Evolutionary conservation across 2,797 vertebrate genomes (phyloP), one percentile per base, ranked within the genome.

Genomic region (Thunnus albacares): DNA sequence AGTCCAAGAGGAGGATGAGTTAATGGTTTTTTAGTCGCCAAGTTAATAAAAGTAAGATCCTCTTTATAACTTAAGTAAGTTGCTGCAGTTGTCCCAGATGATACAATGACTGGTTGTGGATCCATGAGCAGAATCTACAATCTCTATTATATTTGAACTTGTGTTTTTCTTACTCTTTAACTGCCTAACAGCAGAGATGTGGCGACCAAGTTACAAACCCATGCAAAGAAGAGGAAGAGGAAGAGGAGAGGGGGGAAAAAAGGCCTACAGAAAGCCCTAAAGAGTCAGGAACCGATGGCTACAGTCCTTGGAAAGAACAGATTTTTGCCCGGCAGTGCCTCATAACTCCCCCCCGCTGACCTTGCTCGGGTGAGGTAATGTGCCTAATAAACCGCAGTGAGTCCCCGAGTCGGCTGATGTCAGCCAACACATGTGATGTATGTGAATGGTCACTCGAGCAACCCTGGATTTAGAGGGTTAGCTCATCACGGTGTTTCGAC

Each of bases 281-380:
- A 53, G 53, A 45, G 45, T 15, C 35, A 55, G 26, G 30, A 53
- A 70, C 17, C n/a, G 28, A 43, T 24, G 11, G 17, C 15, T 24
- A 38, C 33, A 20, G 49, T 26, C 33, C 51, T 62, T 20, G 26
- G 9, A 55, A 24, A 38, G 12, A 47, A 17, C 0, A 45, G 17
- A 51, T 45, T 64, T 45, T 20, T 6, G 41, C 33, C 28, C 4
- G 3, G 26, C 47, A 65, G 45, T 51, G 45, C 20, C 30, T 53
- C 49, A 30, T 38, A 59, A 30, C 71, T 14, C 22, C 47, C 4
- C n/a, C 3, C 28, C 5, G 1, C n/a, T 53, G 73, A 82, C 60
- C 66, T 47, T 47, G 33, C 52, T 53, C 43, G 62, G 64, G 41
- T 66, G 53, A 80, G n/a, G 59, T 78, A 69, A 79, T 66, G 30